Percentiles rank a stretch among this genome's conserved stretches.
Conservation (phyloP, 2,888 invertebrate genomes). For the Teleiodes luculella region DNA sequence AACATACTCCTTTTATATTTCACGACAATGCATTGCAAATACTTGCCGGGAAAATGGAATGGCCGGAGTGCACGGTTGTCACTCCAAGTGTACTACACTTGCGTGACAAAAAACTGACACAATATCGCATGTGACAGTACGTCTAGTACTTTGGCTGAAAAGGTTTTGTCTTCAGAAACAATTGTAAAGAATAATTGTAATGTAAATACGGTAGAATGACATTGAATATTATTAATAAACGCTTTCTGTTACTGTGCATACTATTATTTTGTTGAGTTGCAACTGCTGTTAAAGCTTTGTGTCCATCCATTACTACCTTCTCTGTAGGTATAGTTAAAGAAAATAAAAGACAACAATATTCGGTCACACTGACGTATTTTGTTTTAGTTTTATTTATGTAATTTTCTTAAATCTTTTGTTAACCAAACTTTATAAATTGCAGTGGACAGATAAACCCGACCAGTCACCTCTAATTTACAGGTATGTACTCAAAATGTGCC, state of each 20-base stretch:
- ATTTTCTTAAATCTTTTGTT: too few relatives aligned
- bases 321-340: neutral
- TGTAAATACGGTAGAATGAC: constrained; percentile 38
- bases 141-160: constrained; percentile 19
- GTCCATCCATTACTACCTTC: neutral
- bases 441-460: too few relatives aligned
- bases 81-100: constrained; percentile 22
- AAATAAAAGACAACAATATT: neutral
- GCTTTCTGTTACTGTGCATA: constrained; percentile 4
- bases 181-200: constrained; percentile 27
- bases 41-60: constrained; percentile 21
- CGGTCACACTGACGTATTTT: too few relatives aligned
- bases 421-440: too few relatives aligned
- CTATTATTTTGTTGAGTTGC: neutral
- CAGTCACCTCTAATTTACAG: too few relatives aligned
- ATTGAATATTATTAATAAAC: constrained; percentile 26
- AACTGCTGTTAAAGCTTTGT: neutral
- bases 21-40: constrained; percentile 27
- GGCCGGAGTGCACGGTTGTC: constrained; percentile 21
- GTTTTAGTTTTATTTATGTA: too few relatives aligned
- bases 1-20: constrained; percentile 20
- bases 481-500: too few relatives aligned
- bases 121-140: constrained; percentile 20
- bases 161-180: constrained; percentile 30
- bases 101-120: constrained; percentile 25